Conservation (phyloP, 2,113 vertebrate genomes). For the Scomber scombrus region DNA sequence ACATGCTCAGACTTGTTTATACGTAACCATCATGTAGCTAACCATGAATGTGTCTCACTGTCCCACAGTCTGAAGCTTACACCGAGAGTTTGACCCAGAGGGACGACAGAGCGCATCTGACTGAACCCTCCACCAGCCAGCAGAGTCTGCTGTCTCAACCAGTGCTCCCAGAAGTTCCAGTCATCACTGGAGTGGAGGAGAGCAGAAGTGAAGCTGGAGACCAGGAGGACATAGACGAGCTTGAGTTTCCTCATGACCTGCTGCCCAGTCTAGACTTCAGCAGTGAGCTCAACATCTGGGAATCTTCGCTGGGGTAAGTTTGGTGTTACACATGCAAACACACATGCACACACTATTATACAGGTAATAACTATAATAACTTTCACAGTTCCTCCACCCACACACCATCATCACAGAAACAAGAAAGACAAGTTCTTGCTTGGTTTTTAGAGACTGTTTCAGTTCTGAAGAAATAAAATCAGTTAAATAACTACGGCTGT, state of each 20-base stretch:
- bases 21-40: not conserved
- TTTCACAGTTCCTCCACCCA: not conserved
- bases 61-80: slow-evolving; percentile 69
- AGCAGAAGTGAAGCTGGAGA: slow-evolving; percentile 31
- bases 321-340: not conserved
- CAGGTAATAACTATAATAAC: not conserved
- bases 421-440: slow-evolving; percentile 9
- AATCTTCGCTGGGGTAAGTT: slow-evolving; percentile 81
- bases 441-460: not conserved
- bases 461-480: slow-evolving; percentile 8
- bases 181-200: slow-evolving; percentile 73
- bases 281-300: slow-evolving; percentile 86
- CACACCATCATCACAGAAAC: not conserved
- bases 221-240: slow-evolving; percentile 79
- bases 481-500: slow-evolving; percentile 2
- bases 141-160: slow-evolving; percentile 55
- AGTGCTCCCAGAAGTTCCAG: slow-evolving; percentile 58
- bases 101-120: slow-evolving; percentile 58
- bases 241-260: slow-evolving; percentile 87
- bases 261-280: slow-evolving; percentile 86
- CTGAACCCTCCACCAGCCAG: slow-evolving; percentile 56
- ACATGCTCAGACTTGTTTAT: slow-evolving; percentile 51
- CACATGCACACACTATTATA: not conserved
- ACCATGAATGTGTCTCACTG: not conserved
- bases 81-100: slow-evolving; percentile 58